Evolutionary conservation across 2,113 vertebrate genomes (phyloP), one percentile per base, ranked within the genome.

Genomic region (Hyaena hyaena): DNA sequence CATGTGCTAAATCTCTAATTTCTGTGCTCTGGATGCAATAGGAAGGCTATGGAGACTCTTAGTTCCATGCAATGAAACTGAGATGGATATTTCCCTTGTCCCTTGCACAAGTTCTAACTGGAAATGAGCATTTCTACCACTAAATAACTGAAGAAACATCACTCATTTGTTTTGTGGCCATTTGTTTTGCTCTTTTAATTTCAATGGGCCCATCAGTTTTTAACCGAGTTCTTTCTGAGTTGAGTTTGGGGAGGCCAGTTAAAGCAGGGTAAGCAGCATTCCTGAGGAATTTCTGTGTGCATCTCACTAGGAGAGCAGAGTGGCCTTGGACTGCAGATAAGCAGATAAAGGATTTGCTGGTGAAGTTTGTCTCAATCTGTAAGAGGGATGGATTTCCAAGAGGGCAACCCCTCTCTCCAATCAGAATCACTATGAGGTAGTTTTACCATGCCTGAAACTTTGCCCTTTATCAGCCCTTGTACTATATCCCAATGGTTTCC

Each of bases 121-220:
- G 90, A 92, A 96, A 15, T 4, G 17, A 90, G 43, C 35, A 48
- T 16, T 76, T 91, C 65, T 96, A 80, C 43, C 76, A 90, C 50
- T 96, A 96, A 35, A 74, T 65, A 95, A 90, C 94, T 77, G n/a
- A 96, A 94, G 88, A 97, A 55, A 81, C 50, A 94, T 94, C 90
- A 94, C 55, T 97, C 84, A 96, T 93, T 94, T 94, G 66, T 81
- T 96, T 93, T 90, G 79, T 58, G 69, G 87, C 63, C 81, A 7
- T 97, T 97, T 92, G 90, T 88, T 97, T 97, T 96, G 84, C 94
- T 97, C 84, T 88, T 96, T 97, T 96, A 88, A 95, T 93, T 95
- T 96, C 93, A 97, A 96, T 95, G 76, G 84, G 53, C 93, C 93
- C 94, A 97, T 94, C 94, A 79, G 87, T 92, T 97, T 97, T 96